These are phyloP conservation scores for Cephus cinctus DNA, from an alignment of 1,140 invertebrate genomes.

Conservation along the genomic window DNA sequence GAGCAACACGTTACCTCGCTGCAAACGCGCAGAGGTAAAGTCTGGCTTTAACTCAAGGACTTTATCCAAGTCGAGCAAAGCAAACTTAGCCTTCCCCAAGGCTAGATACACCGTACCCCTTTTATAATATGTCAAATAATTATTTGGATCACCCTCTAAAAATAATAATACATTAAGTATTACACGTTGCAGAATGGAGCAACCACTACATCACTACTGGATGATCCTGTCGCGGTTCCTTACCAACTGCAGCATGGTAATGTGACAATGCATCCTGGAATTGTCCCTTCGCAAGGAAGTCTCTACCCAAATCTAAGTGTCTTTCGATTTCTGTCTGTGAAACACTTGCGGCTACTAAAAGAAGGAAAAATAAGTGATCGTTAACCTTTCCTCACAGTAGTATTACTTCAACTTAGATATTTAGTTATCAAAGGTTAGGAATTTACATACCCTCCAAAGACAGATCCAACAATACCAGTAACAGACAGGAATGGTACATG, in stretches of 20 bases:
- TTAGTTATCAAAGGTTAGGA: slow-evolving; percentile 46
- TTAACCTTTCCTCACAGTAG: neutral
- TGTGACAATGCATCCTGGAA: slow-evolving; percentile 95
- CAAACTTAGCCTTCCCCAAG: slow-evolving; percentile 93
- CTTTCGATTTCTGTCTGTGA: slow-evolving; percentile 80
- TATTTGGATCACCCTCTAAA: slow-evolving; percentile 92
- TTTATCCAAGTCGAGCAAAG: slow-evolving; percentile 88
- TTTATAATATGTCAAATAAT: slow-evolving; percentile 94
- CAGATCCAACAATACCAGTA: slow-evolving; percentile 45
- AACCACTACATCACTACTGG: too few species aligned
- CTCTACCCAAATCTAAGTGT: slow-evolving; percentile 90
- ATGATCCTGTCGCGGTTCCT: too few species aligned
- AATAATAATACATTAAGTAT: slow-evolving; percentile 20
- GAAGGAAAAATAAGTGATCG: slow-evolving; percentile 16
- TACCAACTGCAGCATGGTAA: slow-evolving; percentile 97
- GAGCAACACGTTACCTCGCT: slow-evolving; percentile 83
- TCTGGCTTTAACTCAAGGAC: slow-evolving; percentile 93
- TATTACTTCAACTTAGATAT: too few species aligned
- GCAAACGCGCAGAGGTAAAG: slow-evolving; percentile 85
- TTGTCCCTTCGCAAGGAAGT: slow-evolving; percentile 88
- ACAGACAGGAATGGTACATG: slow-evolving; percentile 46
- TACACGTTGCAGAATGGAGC: slow-evolving; percentile 1
- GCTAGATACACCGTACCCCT: slow-evolving; percentile 96
- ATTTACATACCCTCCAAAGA: slow-evolving; percentile 46
- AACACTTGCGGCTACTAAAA: slow-evolving; percentile 63